These are phyloP conservation scores for Calypte anna DNA, from an alignment of 2,113 vertebrate species.

Conservation along the genomic window DNA sequence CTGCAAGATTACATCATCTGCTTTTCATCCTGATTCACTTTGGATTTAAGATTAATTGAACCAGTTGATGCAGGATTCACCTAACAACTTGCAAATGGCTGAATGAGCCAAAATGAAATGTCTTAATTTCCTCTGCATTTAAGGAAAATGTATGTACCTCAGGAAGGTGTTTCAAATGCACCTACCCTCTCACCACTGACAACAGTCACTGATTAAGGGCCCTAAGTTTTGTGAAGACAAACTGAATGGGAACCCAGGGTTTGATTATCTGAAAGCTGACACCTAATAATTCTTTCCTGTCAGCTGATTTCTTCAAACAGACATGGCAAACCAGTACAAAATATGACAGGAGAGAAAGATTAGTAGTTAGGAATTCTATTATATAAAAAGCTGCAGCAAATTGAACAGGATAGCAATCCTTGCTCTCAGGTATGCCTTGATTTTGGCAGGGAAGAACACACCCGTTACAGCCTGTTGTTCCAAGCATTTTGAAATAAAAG, in stretches of 20 bases:
- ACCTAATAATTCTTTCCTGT: background rate
- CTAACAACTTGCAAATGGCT: background rate
- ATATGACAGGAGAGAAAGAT: background rate
- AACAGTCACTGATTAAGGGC: background rate
- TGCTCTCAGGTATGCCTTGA: background rate
- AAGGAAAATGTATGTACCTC: background rate
- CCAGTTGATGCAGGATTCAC: background rate
- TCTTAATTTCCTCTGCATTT: background rate
- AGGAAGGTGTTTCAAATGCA: background rate
- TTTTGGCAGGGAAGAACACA: background rate
- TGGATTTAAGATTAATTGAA: background rate
- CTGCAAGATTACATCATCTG: background rate
- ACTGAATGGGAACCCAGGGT: background rate
- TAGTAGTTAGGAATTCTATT: background rate
- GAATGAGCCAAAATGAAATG: background rate
- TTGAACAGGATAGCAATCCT: background rate
- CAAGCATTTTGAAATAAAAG: background rate
- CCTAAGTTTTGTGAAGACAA: background rate
- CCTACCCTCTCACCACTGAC: background rate
- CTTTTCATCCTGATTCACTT: background rate
- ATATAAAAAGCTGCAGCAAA: background rate
- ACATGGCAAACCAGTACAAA: background rate
- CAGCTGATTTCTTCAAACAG: background rate
- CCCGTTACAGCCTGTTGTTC: accelerated
- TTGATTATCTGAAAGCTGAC: background rate